phyloP scores from a whole-genome alignment of 2,888 invertebrate genomes.

The Shargacucullia verbasci region DNA sequence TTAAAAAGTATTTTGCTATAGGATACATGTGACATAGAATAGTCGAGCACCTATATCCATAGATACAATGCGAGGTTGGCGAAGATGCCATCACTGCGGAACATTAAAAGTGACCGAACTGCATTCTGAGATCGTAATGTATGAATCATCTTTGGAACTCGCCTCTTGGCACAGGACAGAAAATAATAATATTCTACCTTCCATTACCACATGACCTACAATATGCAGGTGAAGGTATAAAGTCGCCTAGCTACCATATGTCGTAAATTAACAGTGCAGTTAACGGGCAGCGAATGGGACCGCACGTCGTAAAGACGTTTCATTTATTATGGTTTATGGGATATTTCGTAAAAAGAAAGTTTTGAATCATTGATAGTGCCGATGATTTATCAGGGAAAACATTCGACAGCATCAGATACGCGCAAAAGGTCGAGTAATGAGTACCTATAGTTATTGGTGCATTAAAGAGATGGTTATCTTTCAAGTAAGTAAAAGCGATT shows the following conservation, averaged over 20 bases:
- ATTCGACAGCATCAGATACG: constrained; percentile 31
- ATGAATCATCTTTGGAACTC: constrained; percentile 80
- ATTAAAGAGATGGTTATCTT: constrained; percentile 36
- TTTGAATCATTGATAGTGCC: constrained; percentile 37
- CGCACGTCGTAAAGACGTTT: constrained; percentile 37
- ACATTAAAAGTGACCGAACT: constrained; percentile 77
- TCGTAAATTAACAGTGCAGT: constrained; percentile 65
- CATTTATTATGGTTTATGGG: constrained; percentile 36
- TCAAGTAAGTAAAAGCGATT: constrained; percentile 19
- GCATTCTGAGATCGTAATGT: constrained; percentile 77
- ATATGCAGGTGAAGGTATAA: constrained; percentile 68
- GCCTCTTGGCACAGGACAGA: constrained; percentile 77
- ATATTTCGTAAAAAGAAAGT: constrained; percentile 53
- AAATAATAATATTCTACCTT: constrained; percentile 71
- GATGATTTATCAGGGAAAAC: constrained; percentile 45
- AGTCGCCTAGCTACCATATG: constrained; percentile 61
- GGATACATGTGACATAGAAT: constrained; percentile 48
- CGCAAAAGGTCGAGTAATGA: constrained; percentile 32
- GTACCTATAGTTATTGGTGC: constrained; percentile 18
- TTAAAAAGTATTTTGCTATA: constrained; percentile 62
- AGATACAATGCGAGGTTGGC: constrained; percentile 63
- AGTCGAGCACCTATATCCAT: constrained; percentile 51
- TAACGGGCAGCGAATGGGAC: constrained; percentile 52
- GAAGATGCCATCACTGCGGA: constrained; percentile 68
- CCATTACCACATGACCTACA: constrained; percentile 70